Base-by-base conservation (phyloP, 37 sponge, comb jelly and placozoan species). In the Dysidea cf. avara region DNA sequence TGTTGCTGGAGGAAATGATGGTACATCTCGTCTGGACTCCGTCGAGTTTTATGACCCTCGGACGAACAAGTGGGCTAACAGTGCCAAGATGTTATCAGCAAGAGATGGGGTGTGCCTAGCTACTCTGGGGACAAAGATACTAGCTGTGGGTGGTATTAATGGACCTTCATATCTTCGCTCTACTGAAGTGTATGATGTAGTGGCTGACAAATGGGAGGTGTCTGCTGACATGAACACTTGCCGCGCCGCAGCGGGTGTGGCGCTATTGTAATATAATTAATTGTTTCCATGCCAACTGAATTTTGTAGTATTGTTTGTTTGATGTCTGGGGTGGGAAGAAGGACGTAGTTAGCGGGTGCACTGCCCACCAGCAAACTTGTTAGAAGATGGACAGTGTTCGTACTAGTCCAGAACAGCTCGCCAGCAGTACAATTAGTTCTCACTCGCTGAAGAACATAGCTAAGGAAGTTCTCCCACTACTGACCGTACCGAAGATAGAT, bases 1-100 rank as follows among this genome's bases (percentile, higher is more conserved):
- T 72, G 91, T 93, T 1, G 90, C 86, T 26, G 97, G 97, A 2
- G 97, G 97, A 0, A 93, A 97, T 46, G 94, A 97, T 48, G 97
- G 97, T 0, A 87, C 91, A 9, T 81, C 91, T 0, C 66, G 94
- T 14, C 86, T 97, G 37, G 91, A 90, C 71, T 93, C 97, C n/a
- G 90, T 93, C 13, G 97, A 97, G 43, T 90, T 80, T 39, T 72
- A 87, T 24, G 97, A 97, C 57, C 73, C 90, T 2, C 74, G 85
- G 0, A 81, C 69, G 31, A 82, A 78, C 18, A 84, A 87, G 59
- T 95, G 96, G 96, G 79, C 79, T 29, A 61, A 82, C 12, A 82
- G 78, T 12, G 81, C 88, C 1, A 74, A 68, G 12, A 95, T 95
- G 96, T 71, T 56, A 13, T 79, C 88, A 0, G 81, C 88, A 32